Percentiles rank a stretch among this genome's conserved stretches.
Conservation (phyloP, 1,140 invertebrate genomes). For the Lepidostoma basale region DNA sequence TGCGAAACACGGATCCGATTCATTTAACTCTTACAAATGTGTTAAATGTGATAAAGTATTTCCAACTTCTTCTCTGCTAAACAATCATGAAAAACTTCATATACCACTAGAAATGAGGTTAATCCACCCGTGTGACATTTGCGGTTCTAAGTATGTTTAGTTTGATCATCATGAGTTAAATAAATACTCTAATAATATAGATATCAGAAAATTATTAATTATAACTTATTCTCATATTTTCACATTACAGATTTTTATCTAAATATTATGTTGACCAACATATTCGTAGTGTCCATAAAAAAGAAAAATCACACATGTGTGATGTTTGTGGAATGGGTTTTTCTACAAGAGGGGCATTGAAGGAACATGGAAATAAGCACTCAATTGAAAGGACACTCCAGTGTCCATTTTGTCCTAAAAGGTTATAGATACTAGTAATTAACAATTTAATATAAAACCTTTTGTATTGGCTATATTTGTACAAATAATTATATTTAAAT, state of each 20-base stretch:
- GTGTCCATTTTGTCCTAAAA: conserved; percentile 38
- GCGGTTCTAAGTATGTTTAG: conserved; percentile 28
- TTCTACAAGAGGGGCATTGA: conserved; percentile 34
- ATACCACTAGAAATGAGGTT: conserved; percentile 35
- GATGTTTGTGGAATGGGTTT: conserved; percentile 40
- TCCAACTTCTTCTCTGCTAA: conserved; percentile 19
- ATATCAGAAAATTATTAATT: background rate
- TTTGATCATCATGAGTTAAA: background rate
- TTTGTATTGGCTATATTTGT: too few species aligned
- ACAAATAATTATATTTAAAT: too few species aligned
- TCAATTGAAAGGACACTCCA: conserved; percentile 21
- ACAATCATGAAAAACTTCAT: conserved; percentile 36
- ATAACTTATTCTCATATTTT: background rate
- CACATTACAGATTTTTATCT: conserved; percentile 37
- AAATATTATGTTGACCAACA: conserved; percentile 33
- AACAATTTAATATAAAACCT: too few species aligned
- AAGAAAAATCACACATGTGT: conserved; percentile 31
- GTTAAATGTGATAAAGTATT: conserved; percentile 35
- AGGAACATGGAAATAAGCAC: conserved; percentile 29
- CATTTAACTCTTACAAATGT: conserved; percentile 24
- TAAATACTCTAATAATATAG: background rate
- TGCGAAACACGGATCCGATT: conserved; percentile 19
- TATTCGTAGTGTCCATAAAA: conserved; percentile 33
- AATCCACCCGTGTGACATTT: conserved; percentile 38
- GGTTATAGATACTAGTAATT: too few species aligned